A percentile compares a stretch with the other conserved stretches of the same genome.
Conservation (phyloP, 2,113 vertebrate species). For the Meles meles region DNA sequence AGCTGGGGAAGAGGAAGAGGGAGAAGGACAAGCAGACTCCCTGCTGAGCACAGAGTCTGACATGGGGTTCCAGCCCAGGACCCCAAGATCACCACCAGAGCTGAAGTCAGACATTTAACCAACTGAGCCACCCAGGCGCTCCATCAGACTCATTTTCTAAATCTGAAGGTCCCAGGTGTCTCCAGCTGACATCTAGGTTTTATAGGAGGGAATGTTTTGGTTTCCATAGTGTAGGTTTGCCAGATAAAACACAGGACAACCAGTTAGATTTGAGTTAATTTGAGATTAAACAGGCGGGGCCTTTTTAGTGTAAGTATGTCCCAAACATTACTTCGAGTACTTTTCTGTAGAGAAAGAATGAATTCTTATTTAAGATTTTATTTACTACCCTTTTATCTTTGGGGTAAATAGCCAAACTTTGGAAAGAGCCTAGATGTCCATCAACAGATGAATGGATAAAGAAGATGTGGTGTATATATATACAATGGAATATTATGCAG, state of each 20-base stretch:
- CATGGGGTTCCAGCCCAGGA: background rate
- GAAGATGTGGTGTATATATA: too few relatives aligned
- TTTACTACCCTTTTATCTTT: too few relatives aligned
- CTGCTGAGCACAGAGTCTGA: background rate
- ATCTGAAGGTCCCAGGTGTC: background rate
- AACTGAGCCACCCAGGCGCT: background rate
- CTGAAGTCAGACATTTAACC: background rate
- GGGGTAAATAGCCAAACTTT: too few relatives aligned
- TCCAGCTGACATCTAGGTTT: background rate
- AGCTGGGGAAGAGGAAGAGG: background rate
- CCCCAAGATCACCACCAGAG: background rate
- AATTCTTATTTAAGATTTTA: background rate
- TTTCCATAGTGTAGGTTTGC: background rate
- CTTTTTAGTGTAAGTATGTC: background rate
- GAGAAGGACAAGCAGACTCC: background rate
- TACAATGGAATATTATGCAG: too few relatives aligned
- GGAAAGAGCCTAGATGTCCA: too few relatives aligned
- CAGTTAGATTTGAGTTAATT: slow-evolving; percentile 5
- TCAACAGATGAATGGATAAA: too few relatives aligned
- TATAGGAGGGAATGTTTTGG: background rate
- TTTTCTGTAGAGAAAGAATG: background rate
- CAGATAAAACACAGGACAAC: background rate
- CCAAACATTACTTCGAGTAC: background rate
- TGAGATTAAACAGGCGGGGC: slow-evolving; percentile 11
- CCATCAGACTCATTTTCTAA: background rate